phyloP scores from a whole-genome alignment of 2,888 invertebrate species.

The Epistrophe eligans region DNA sequence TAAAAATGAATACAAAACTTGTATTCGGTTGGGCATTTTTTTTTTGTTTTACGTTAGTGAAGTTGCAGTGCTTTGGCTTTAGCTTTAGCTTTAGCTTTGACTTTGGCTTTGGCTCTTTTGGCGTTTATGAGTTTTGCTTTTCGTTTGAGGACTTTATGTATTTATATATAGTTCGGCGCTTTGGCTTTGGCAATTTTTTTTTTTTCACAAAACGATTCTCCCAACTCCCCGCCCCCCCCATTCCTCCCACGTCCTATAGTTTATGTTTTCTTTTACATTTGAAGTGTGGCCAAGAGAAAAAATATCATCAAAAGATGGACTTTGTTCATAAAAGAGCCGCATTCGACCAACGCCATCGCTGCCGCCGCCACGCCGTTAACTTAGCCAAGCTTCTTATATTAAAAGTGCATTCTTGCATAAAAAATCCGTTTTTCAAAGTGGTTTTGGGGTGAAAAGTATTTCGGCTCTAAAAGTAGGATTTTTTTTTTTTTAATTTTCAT shows the following conservation, averaged over 20 bases:
- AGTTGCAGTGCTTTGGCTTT: constrained; percentile 48
- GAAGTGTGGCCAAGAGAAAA: constrained; percentile 55
- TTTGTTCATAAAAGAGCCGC: constrained; percentile 48
- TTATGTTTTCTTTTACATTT: constrained; percentile 36
- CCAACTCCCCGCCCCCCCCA: not conserved
- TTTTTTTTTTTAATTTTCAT: not conserved
- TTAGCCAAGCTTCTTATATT: not conserved
- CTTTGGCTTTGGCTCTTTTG: constrained; percentile 9
- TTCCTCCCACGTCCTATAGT: not conserved
- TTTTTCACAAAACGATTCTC: not conserved
- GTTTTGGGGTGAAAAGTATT: not conserved
- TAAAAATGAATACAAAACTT: constrained; percentile 74
- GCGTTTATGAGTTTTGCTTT: constrained; percentile 27
- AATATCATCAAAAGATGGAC: constrained; percentile 63
- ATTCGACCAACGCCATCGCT: not conserved
- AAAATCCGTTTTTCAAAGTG: not conserved
- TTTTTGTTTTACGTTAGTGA: constrained; percentile 57
- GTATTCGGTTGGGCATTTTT: constrained; percentile 41
- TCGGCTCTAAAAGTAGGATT: not conserved
- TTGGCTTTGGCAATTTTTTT: constrained; percentile 13
- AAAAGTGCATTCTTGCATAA: not conserved
- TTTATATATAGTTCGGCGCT: constrained; percentile 22
- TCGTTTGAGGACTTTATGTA: constrained; percentile 40
- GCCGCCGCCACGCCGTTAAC: not conserved
- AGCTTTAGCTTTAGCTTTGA: constrained; percentile 2